Evolutionary conservation across 2,888 invertebrate species (phyloP), one percentile per base, ranked within the genome.

Genomic region (Kryphioiulus occultus): DNA sequence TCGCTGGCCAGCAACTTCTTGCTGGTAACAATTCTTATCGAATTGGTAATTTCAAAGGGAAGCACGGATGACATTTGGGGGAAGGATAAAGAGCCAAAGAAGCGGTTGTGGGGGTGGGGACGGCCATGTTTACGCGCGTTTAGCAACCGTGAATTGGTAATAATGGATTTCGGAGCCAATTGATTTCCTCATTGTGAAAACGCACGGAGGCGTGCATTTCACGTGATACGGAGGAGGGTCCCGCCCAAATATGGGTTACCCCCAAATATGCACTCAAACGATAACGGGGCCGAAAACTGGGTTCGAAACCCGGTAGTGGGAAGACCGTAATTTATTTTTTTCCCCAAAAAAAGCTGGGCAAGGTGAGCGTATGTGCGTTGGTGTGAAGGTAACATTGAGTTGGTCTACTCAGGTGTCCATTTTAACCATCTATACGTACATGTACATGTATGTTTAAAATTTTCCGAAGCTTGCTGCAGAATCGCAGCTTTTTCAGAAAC

Each of bases 251-350:
- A 10, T 44, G 44, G 39, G 39, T 39, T 10, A 44, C 44, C 15
- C n/a, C n/a, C 42, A 42, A 15, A 42, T 9, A 42, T 42, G 15
- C n/a, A 17, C 0, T 26, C 1, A 68, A 68, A 68, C 68, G 26
- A 26, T 68, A 68, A 68, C 68, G 68, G 68, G 68, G 68, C 68
- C 68, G n/a, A 12, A 68, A 68, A 26, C 68, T 68, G 68, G 68
- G 68, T 68, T 68, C 68, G 68, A 10, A 68, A 68, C 68, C 68
- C 68, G 68, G 26, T 12, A 26, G 68, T 68, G 26, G 68, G 68
- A 68, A 26, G 12, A 26, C 68, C 10, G 5, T 10, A 22, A 53
- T n/a, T n/a, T 10, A n/a, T n/a, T 10, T 53, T 4, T n/a, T 53
- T 12, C 1, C 19, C 1, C 12, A 1, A 1, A 19, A 5, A 42